Percentiles rank a stretch among this genome's conserved stretches.
These are phyloP conservation scores for Cryptus armator DNA, from an alignment of 2,888 invertebrate genomes.

Conservation along the genomic window DNA sequence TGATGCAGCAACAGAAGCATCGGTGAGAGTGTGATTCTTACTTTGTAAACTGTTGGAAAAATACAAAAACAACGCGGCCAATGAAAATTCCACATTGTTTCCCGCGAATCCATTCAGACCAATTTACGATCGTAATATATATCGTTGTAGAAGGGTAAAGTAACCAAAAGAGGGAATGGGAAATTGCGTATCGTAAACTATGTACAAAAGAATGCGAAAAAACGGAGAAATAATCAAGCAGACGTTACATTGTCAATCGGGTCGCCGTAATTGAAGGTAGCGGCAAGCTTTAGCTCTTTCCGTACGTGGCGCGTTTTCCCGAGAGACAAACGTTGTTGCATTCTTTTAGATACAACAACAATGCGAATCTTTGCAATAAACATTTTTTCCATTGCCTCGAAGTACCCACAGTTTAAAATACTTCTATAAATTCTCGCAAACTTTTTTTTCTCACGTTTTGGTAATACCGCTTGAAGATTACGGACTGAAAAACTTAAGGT, in stretches of 20 bases:
- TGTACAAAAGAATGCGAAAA: not conserved
- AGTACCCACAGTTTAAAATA: not conserved
- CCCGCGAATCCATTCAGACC: not conserved
- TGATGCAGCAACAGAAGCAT: conserved; percentile 14
- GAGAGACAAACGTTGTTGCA: not conserved
- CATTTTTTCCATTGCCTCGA: not conserved
- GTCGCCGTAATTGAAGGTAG: not conserved
- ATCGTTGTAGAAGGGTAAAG: not conserved
- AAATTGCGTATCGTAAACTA: conserved; percentile 6
- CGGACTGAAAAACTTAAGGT: too few species aligned
- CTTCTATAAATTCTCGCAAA: too few species aligned
- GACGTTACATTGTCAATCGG: not conserved
- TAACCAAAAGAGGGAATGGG: not conserved
- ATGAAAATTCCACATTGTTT: conserved; percentile 30
- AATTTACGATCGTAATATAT: conserved; percentile 18
- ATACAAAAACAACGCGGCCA: conserved; percentile 3
- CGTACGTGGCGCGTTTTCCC: not conserved
- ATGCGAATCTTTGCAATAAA: not conserved
- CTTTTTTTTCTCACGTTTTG: too few species aligned
- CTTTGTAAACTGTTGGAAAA: conserved; percentile 21
- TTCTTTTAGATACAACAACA: not conserved
- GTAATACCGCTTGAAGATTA: too few species aligned
- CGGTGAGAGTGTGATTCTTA: conserved; percentile 39
- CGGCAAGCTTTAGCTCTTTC: not conserved
- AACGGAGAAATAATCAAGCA: not conserved